Evolutionary conservation across 2,113 vertebrate genomes (phyloP).

Genomic region (Anolis sagrei): DNA sequence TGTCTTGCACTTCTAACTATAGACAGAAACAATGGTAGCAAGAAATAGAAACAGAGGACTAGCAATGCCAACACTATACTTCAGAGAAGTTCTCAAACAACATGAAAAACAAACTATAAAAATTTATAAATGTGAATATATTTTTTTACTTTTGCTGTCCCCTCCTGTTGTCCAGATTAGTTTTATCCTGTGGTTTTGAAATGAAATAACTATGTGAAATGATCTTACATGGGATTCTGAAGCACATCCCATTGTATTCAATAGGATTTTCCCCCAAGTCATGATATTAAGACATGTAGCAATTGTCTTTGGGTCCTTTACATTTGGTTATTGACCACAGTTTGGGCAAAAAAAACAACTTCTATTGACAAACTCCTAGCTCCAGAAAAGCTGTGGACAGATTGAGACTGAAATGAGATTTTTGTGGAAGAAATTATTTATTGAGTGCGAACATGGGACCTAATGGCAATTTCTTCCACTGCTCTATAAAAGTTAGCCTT

Average conservation of each 20-base stretch:
- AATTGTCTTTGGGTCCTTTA: neutral
- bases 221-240: neutral
- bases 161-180: neutral
- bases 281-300: neutral
- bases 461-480: neutral
- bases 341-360: neutral
- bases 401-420: neutral
- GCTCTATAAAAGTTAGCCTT: neutral
- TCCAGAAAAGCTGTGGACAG: neutral
- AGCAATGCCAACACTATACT: slow-evolving; percentile 28
- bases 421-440: neutral
- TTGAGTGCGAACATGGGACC: neutral
- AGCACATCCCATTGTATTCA: neutral
- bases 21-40: slow-evolving; percentile 21
- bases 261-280: neutral
- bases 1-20: slow-evolving; percentile 44
- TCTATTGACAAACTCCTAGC: neutral
- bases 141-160: neutral
- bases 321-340: accelerated
- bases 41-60: slow-evolving; percentile 26
- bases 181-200: neutral
- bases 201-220: neutral
- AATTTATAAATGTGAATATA: slow-evolving; percentile 17
- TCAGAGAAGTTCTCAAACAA: neutral
- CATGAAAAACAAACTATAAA: neutral